Base-by-base conservation (phyloP, 1,140 invertebrate genomes). In the Drosophila chauvacae region DNA sequence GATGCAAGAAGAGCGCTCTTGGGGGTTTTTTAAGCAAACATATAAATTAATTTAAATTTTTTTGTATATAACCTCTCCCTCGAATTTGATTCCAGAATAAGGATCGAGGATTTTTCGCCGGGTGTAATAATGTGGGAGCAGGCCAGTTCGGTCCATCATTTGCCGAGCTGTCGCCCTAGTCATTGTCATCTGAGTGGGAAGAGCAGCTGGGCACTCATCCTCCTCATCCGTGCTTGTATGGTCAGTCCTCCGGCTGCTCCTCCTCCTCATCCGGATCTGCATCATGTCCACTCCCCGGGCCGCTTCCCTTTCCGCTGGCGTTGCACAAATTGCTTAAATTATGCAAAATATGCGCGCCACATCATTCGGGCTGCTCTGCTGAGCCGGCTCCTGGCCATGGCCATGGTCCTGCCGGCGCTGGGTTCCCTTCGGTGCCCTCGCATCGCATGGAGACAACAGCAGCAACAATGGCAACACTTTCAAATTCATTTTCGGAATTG, bases 241-340 rank as follows among this genome's bases (percentile, higher is more conserved):
- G 53, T 74, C 59, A 63, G 44, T 55, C 37, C 66, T 18, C 57
- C 18, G 16, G 20, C 39, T 3, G 5, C 35, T 20, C 16, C 50
- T 7, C 14, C 58, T 68, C 23, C 35, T 4, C 57, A 26, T 44
- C 16, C 28, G 1, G 14, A 13, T 35, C 10, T 23, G 33, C 33
- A 16, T 6, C 45, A 48, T 7, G 7, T 20, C 53, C n/a, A 33
- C 33, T 0, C 10, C 50, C 26, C 20, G n/a, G 35, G 45, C 23
- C 14, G 53, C 18, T 59, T 75, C 80, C 60, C 65, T 41, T 63
- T 64, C 72, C 76, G 72, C 69, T 88, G 77, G 77, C 76, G 77
- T 65, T 81, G 80, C 85, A 88, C 85, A 88, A 88, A 88, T 88
- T 88, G 85, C 85, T 88, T 88, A 88, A 88, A 88, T 88, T 90